Conservation (phyloP, 2,113 vertebrate species). For the Synodontis membranacea region DNA sequence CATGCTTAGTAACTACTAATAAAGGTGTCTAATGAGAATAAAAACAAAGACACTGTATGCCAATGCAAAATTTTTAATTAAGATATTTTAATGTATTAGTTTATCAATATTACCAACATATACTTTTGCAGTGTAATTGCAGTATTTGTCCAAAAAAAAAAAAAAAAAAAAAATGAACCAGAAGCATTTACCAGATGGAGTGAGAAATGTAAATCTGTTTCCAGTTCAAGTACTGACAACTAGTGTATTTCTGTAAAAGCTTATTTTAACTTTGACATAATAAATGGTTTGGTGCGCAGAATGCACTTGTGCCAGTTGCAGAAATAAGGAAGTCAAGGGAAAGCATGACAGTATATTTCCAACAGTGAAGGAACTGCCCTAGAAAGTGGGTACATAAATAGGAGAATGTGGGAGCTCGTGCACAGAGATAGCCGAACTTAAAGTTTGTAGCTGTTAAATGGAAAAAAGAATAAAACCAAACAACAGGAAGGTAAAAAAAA, state of each 20-base stretch:
- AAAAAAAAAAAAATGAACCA: too few species aligned
- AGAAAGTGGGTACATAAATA: background rate
- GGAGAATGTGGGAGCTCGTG: background rate
- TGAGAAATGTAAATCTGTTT: background rate
- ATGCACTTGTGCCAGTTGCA: background rate
- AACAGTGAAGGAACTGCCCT: background rate
- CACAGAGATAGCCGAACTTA: background rate
- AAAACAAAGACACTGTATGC: background rate
- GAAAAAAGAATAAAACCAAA: background rate
- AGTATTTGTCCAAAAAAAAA: background rate
- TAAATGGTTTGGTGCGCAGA: background rate
- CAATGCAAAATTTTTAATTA: background rate
- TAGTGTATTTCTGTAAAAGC: background rate
- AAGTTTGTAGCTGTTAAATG: background rate
- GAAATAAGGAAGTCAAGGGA: background rate
- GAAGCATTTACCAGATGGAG: background rate
- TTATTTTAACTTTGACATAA: background rate
- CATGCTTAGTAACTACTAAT: background rate
- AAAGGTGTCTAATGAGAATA: background rate
- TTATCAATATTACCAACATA: background rate
- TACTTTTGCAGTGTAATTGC: background rate
- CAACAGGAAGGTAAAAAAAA: background rate
- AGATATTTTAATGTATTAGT: background rate
- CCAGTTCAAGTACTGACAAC: background rate
- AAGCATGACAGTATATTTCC: background rate